phyloP scores from a whole-genome alignment of 2,113 vertebrate genomes.

The Alligator mississippiensis region DNA sequence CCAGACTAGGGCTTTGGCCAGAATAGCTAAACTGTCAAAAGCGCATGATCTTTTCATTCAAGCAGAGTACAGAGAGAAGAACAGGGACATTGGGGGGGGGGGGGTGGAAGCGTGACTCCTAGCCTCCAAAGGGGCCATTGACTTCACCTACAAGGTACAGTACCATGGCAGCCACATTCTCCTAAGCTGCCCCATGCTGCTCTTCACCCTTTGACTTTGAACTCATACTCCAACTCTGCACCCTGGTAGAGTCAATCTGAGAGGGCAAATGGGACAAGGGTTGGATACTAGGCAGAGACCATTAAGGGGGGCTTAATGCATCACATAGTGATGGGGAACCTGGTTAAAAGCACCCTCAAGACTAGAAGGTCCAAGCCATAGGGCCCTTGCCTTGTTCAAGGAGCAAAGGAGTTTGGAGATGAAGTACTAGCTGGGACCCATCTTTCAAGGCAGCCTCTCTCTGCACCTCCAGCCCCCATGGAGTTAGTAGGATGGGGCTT shows the following conservation, averaged over 20 bases:
- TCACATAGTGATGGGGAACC: not conserved
- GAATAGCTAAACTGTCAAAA: too few relatives aligned
- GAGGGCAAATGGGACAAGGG: not conserved
- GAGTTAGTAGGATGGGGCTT: too few relatives aligned
- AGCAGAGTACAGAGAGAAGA: too few relatives aligned
- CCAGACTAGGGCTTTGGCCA: too few relatives aligned
- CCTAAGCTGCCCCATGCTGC: not conserved
- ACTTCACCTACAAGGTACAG: not conserved
- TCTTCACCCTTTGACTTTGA: not conserved
- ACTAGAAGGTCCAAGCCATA: too few relatives aligned
- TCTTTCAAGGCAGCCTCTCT: too few relatives aligned
- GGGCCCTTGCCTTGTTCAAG: too few relatives aligned
- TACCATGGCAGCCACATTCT: not conserved
- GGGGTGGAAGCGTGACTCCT: not conserved
- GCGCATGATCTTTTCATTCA: too few relatives aligned
- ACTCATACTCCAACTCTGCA: not conserved
- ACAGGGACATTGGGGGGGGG: not conserved
- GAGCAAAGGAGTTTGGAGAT: too few relatives aligned
- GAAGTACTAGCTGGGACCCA: too few relatives aligned
- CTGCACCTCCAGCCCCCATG: too few relatives aligned
- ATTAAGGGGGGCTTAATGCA: not conserved
- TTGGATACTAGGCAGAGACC: not conserved
- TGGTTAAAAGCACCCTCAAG: too few relatives aligned
- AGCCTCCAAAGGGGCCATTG: not conserved
- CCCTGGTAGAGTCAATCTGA: not conserved